A percentile compares a stretch with the other conserved stretches of the same genome.
Evolutionary conservation across 1,140 invertebrate genomes (phyloP).

Genomic region (Drosophila watanabei): DNA sequence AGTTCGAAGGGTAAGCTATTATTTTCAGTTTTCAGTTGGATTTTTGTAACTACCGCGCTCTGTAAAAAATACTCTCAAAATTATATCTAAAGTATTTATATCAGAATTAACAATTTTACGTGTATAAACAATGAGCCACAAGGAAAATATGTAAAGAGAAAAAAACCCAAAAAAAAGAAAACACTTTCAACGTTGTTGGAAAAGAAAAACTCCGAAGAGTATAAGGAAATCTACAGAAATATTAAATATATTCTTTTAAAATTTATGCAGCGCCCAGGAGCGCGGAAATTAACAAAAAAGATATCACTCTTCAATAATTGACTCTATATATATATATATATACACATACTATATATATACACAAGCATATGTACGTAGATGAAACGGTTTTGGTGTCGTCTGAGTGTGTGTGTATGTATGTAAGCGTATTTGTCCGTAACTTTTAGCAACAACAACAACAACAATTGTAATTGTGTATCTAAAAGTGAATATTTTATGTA

Average conservation of each 20-base stretch:
- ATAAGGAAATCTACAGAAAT: constrained; percentile 55
- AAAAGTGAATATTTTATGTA: constrained; percentile 79
- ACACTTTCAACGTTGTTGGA: constrained; percentile 26
- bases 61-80: constrained; percentile 41
- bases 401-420: constrained; percentile 50
- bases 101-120: constrained; percentile 52
- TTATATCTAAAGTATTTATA: constrained; percentile 53
- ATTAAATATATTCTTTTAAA: constrained; percentile 85
- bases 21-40: constrained; percentile 3
- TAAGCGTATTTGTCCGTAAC: constrained; percentile 73
- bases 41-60: constrained; percentile 30
- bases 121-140: constrained; percentile 52
- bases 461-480: constrained; percentile 61
- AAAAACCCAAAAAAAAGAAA: constrained; percentile 25
- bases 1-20: constrained; percentile 28
- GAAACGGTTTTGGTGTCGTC: constrained; percentile 65
- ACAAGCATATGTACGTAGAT: constrained; percentile 43
- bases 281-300: constrained; percentile 57
- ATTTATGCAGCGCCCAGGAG: constrained; percentile 67
- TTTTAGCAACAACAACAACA: constrained; percentile 66
- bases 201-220: constrained; percentile 1
- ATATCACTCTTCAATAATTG: constrained; percentile 83
- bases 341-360: constrained; percentile 49
- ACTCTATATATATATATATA: constrained; percentile 53
- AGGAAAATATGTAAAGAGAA: constrained; percentile 34